Conservation (phyloP, 53 echinoderm and acorn worm species). For the Stichopus horrens region DNA sequence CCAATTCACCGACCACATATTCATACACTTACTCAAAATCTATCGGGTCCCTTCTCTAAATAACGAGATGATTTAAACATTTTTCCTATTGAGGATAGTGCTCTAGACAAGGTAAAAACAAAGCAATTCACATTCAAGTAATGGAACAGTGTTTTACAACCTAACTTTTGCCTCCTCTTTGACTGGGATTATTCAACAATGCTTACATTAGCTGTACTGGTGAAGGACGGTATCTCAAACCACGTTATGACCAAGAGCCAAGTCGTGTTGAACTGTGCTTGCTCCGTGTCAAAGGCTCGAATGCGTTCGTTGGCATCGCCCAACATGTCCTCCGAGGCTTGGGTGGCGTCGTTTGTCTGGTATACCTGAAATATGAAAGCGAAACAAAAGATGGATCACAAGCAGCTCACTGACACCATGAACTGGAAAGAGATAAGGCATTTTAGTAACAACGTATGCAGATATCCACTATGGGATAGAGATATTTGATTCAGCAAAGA, state of each 20-base stretch:
- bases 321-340: slow-evolving; percentile 54
- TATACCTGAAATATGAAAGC: slow-evolving; percentile 49
- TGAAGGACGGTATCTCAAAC: slow-evolving; percentile 70
- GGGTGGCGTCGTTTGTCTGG: slow-evolving; percentile 41
- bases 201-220: slow-evolving; percentile 47
- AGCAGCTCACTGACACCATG: neutral
- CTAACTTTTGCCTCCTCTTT: neutral
- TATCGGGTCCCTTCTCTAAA: too few species aligned
- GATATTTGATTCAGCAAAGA: too few species aligned
- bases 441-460: neutral
- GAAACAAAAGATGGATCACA: neutral
- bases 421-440: neutral
- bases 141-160: too few species aligned
- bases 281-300: slow-evolving; percentile 42
- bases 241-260: slow-evolving; percentile 88
- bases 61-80: too few species aligned
- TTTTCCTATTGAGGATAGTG: too few species aligned
- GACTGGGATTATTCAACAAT: too few species aligned
- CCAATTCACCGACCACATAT: too few species aligned
- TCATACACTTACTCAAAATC: too few species aligned
- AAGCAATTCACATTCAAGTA: too few species aligned
- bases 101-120: too few species aligned
- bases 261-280: slow-evolving; percentile 69
- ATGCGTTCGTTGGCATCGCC: slow-evolving; percentile 69
- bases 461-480: neutral